Evolutionary conservation across 2,113 vertebrate genomes (phyloP).

Genomic region (Pterocles gutturalis): DNA sequence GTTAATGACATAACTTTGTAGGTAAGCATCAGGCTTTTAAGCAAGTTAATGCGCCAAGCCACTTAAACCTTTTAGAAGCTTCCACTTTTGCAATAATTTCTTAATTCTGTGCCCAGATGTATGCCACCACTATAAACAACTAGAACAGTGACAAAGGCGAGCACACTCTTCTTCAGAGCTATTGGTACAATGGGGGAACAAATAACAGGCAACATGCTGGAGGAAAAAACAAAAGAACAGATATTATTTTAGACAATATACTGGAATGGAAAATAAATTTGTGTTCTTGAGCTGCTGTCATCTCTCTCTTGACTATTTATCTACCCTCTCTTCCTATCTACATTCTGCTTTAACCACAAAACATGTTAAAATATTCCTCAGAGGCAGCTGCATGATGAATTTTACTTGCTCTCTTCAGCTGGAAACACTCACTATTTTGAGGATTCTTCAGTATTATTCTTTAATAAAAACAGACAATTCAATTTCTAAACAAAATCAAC

Average conservation of each 20-base stretch:
- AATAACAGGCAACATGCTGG: not conserved
- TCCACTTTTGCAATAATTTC: not conserved
- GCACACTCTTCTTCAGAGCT: not conserved
- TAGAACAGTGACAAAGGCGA: not conserved
- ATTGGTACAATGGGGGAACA: not conserved
- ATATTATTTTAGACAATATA: not conserved
- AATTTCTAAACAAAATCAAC: conserved; percentile 9
- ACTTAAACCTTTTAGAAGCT: not conserved
- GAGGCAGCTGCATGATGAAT: not conserved
- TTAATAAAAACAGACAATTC: conserved; percentile 36
- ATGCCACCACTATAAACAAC: not conserved
- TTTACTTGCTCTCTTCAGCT: not conserved
- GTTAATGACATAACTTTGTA: not conserved
- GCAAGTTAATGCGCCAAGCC: not conserved
- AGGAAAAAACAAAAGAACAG: not conserved
- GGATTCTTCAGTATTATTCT: conserved; percentile 9
- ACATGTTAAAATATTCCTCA: not conserved
- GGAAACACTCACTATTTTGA: not conserved
- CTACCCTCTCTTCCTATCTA: not conserved
- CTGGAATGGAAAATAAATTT: not conserved
- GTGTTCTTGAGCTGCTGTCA: not conserved
- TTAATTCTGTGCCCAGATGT: not conserved
- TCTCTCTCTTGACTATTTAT: not conserved
- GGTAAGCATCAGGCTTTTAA: not conserved
- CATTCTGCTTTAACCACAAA: conserved; percentile 5